Evolutionary conservation across 2,113 vertebrate genomes (phyloP).

Genomic region (Cololabis saira): DNA sequence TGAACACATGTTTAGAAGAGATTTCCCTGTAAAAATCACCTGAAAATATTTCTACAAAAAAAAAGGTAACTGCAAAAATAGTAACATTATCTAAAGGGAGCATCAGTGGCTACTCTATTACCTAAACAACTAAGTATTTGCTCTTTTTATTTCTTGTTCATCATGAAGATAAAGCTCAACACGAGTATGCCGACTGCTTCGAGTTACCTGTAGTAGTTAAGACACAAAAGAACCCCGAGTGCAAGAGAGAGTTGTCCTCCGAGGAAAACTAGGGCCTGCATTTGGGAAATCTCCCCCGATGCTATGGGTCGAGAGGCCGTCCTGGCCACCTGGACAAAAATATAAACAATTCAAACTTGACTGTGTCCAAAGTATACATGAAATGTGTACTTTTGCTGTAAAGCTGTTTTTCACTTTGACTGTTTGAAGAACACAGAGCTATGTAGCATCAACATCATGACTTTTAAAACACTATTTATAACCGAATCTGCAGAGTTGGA

Average conservation of each 20-base stretch:
- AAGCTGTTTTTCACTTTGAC: neutral
- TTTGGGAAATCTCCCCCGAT: conserved; percentile 87
- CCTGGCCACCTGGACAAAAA: conserved; percentile 85
- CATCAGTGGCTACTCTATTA: too few species aligned
- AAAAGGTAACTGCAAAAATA: too few species aligned
- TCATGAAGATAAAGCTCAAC: neutral
- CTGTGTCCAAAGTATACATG: neutral
- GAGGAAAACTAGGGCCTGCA: conserved; percentile 89
- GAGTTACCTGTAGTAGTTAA: conserved; percentile 93
- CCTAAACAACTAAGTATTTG: too few species aligned
- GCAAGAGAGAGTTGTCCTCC: conserved; percentile 92
- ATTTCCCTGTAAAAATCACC: neutral
- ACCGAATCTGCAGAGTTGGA: too few species aligned
- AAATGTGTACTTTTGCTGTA: neutral
- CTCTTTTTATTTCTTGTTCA: too few species aligned
- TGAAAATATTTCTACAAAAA: too few species aligned
- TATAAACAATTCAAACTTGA: neutral
- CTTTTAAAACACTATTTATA: too few species aligned
- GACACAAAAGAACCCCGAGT: conserved; percentile 89
- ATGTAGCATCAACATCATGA: too few species aligned
- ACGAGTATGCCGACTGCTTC: too few species aligned
- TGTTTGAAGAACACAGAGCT: too few species aligned
- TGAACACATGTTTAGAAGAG: neutral
- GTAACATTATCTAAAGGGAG: too few species aligned
- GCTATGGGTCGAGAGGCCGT: conserved; percentile 93